Base-by-base conservation (phyloP, 2,797 vertebrate genomes). In the Pachyuromys duprasi region DNA sequence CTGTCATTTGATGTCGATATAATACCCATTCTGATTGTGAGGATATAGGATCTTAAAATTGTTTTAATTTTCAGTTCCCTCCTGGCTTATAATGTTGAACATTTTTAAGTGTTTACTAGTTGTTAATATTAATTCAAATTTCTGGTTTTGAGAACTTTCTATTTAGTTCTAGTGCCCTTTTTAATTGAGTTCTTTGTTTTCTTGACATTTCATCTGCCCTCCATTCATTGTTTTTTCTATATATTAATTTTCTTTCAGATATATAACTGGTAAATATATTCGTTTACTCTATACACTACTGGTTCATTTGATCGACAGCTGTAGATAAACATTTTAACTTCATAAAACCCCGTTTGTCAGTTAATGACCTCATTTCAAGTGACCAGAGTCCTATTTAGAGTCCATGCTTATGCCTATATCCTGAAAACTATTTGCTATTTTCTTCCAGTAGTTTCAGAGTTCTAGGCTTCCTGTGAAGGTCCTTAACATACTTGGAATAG, bases 121-220 rank as follows among this genome's bases (percentile, higher is more conserved):
- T 39, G 28, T 39, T 39, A 81, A 45, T 45, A 84, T 33, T 49
- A 33, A n/a, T 84, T 84, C 22, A n/a, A 26, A 86, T 36, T 70
- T 70, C 0, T 12, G n/a, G 8, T n/a, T 26, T 36, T 49, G 20
- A 53, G 42, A 86, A 70, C 22, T 9, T 17, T 53, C 13, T 70
- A 36, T 55, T 36, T 26, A 26, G 33, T 86, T 36, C 20, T 45
- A 11, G 20, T 53, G 7, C 7, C 28, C 31, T 0, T 33, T 49
- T 84, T 49, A 67, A 84, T 65, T 33, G 18, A 67, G 82, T 86
- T 53, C 31, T 26, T 26, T 55, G 33, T 36, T 55, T 70, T 70
- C 33, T 36, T 86, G 20, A 8, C 4, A 8, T 55, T 70, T 26
- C 36, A 4, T 55, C 1, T 4, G 28, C 0, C 8, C 1, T 4